Conservation (phyloP, 2,797 vertebrate species). For the Gallinago solitaria region DNA sequence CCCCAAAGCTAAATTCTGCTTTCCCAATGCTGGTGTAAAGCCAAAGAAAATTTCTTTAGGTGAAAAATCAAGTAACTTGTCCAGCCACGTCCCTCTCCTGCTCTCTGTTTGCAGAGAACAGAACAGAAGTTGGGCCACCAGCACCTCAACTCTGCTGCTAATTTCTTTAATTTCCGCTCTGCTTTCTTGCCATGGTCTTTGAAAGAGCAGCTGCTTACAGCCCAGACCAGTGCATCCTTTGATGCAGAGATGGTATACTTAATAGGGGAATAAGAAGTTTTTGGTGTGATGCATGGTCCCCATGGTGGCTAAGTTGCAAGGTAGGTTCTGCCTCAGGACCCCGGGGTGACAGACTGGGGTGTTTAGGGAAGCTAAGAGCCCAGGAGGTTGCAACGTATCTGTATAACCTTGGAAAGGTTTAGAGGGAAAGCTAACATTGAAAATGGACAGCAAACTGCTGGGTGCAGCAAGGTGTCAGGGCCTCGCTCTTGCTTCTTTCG, state of each 20-base stretch:
- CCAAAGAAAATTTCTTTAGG: background rate
- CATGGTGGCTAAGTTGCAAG: background rate
- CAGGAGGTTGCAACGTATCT: background rate
- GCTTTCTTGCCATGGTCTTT: background rate
- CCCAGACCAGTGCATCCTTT: background rate
- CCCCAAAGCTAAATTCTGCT: background rate
- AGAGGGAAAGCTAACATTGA: background rate
- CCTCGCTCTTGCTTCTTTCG: background rate
- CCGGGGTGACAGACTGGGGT: background rate
- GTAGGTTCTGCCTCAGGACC: background rate
- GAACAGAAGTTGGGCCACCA: background rate
- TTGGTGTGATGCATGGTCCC: background rate
- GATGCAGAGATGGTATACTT: background rate
- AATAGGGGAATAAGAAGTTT: background rate
- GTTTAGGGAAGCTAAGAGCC: background rate
- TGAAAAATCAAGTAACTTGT: background rate
- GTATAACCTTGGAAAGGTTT: background rate
- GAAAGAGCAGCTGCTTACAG: background rate
- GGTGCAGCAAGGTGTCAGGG: background rate
- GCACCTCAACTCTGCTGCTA: background rate
- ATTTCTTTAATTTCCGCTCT: background rate
- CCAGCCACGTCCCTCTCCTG: fast-evolving
- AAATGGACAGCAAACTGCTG: background rate
- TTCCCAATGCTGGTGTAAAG: background rate
- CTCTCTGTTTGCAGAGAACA: background rate